Evolutionary conservation across 2,888 invertebrate genomes (phyloP), one percentile per base, ranked within the genome.

Genomic region (Timema cristinae): DNA sequence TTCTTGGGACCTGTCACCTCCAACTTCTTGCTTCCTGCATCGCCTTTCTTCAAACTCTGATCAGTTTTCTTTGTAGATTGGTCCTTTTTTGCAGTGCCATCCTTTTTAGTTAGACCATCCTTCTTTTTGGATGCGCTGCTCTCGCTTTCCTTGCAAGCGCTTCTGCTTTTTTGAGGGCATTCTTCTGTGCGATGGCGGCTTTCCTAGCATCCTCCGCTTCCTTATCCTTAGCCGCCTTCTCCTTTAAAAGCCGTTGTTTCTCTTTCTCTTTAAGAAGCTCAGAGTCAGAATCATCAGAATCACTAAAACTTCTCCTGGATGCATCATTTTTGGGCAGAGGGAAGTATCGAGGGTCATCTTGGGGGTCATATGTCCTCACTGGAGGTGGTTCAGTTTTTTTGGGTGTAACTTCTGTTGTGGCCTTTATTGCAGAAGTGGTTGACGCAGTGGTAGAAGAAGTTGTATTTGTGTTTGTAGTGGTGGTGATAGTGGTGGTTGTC

Each of bases 311-410:
- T 81, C 90, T 91, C 73, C 90, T 82, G 78, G 90, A 73, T 11
- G 77, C 76, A 59, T 77, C 75, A 13, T 75, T 90, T 79, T 91
- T 91, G 71, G 90, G 90, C 77, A 90, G 81, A 66, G 89, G 89
- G 81, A 90, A 91, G 80, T 91, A 91, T 70, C 90, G 84, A 13
- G 91, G 89, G 82, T 91, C 91, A 76, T 91, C 89, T 79, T 88
- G 83, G 71, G 88, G 87, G 76, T 85, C 84, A 66, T 73, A 75
- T 5, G 69, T 67, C 67, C 67, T 69, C 48, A 50, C 69, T 5
- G 72, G 67, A 32, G 72, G 51, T 47, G 73, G 71, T 66, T 73
- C 71, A 13, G 51, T 71, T 71, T 71, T 69, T 48, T 72, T 69
- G 77, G 84, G 84, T 73, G 83, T 80, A 74, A 84, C 84, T 76